Evolutionary conservation across 2,888 invertebrate species (phyloP).

Genomic region (Aelia acuminata): DNA sequence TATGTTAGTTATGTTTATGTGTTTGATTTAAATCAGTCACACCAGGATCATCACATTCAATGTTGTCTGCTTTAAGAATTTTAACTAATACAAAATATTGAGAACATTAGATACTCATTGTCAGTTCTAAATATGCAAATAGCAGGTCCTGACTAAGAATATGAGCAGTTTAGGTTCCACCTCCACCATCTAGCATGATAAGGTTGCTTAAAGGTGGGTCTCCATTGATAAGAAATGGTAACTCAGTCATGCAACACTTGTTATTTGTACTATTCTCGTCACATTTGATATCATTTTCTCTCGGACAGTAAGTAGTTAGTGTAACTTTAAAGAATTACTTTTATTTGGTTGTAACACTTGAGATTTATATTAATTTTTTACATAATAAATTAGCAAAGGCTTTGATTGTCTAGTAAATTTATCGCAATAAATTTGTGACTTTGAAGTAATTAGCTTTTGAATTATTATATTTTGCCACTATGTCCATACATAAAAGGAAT

Average conservation of each 20-base stretch:
- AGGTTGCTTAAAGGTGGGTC: neutral
- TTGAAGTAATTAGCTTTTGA: too few species aligned
- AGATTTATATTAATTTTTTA: neutral
- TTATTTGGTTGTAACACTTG: neutral
- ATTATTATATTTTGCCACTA: too few species aligned
- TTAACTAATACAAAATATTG: neutral
- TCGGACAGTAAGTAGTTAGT: neutral
- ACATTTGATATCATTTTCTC: conserved; percentile 19
- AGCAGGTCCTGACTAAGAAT: conserved; percentile 7
- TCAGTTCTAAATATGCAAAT: conserved; percentile 4
- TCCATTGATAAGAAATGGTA: conserved; percentile 47
- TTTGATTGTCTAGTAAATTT: neutral
- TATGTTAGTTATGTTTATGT: too few species aligned
- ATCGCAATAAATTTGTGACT: neutral
- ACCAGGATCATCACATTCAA: neutral
- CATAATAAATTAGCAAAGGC: neutral
- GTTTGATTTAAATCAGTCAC: neutral
- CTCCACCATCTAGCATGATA: conserved; percentile 26
- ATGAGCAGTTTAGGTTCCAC: conserved; percentile 20
- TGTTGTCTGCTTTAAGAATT: neutral
- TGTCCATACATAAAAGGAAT: too few species aligned
- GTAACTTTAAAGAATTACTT: neutral
- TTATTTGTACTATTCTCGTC: neutral
- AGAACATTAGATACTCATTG: neutral
- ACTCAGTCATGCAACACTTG: conserved; percentile 28